phyloP scores from a whole-genome alignment of 2,113 vertebrate species.

The Leucoraja erinaceus region DNA sequence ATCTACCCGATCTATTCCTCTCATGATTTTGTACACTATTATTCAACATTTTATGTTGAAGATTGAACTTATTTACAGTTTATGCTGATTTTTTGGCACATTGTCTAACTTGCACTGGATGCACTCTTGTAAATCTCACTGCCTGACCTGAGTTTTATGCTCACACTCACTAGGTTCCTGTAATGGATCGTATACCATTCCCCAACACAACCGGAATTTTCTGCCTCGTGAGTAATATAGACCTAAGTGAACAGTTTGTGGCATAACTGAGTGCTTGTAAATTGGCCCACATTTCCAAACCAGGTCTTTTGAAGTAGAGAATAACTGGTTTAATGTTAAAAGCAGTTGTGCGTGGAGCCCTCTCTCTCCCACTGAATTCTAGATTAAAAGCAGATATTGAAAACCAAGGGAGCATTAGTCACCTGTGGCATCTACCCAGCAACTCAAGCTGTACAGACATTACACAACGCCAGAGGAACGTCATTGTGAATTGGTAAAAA shows the following conservation, averaged over 20 bases:
- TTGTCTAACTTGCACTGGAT: neutral
- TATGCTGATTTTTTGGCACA: neutral
- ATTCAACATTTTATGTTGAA: neutral
- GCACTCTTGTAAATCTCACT: neutral
- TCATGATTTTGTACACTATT: too few relatives aligned
- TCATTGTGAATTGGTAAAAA: conserved; percentile 18
- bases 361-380: neutral
- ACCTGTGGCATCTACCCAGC: conserved; percentile 20
- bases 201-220: neutral
- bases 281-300: neutral
- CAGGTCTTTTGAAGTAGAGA: neutral
- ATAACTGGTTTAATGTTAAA: neutral
- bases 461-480: conserved; percentile 11
- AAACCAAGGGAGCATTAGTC: conserved; percentile 21
- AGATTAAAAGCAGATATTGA: neutral
- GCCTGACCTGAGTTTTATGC: neutral
- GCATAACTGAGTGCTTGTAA: neutral
- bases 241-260: neutral
- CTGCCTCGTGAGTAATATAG: too few relatives aligned
- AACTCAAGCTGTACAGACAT: conserved; percentile 6
- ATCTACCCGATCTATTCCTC: too few relatives aligned
- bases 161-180: neutral
- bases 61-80: neutral
- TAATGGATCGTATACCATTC: neutral
- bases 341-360: neutral